phyloP scores from a whole-genome alignment of 2,113 vertebrate species.

The Sapajus apella region DNA sequence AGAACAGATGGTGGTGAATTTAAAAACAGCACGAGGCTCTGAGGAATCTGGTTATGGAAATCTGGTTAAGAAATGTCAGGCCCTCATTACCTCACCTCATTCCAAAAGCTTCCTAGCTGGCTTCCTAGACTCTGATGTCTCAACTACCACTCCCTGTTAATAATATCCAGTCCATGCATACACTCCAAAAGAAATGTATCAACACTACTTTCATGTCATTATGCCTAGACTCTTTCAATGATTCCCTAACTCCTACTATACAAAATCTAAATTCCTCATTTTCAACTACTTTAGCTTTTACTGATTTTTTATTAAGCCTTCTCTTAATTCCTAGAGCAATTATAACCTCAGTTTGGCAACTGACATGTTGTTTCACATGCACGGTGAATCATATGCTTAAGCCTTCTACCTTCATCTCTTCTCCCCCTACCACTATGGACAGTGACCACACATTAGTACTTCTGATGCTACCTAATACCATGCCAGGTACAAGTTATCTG shows the following conservation, averaged over 20 bases:
- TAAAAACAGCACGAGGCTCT: conserved; percentile 60
- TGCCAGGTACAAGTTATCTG: neutral
- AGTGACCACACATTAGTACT: neutral
- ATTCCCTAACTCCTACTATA: neutral
- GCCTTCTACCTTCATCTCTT: neutral
- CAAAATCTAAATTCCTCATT: conserved; percentile 35
- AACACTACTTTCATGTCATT: neutral
- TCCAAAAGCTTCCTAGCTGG: conserved; percentile 57
- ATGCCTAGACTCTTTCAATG: neutral
- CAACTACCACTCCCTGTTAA: neutral
- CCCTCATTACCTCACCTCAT: conserved; percentile 61
- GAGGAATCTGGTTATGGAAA: conserved; percentile 66
- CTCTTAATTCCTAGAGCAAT: conserved; percentile 10
- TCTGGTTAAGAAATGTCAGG: conserved; percentile 69
- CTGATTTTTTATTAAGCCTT: conserved; percentile 24
- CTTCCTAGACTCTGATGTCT: conserved; percentile 27
- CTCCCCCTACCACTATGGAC: neutral
- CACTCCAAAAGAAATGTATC: neutral
- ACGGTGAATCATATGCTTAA: neutral
- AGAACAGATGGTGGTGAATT: conserved; percentile 69
- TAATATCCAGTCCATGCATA: neutral
- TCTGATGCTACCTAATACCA: neutral
- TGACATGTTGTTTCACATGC: neutral
- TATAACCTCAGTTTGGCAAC: conserved; percentile 22
- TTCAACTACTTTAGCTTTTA: conserved; percentile 47